These are phyloP conservation scores for Heliornis fulica DNA, from an alignment of 2,113 vertebrate species.

Conservation along the genomic window DNA sequence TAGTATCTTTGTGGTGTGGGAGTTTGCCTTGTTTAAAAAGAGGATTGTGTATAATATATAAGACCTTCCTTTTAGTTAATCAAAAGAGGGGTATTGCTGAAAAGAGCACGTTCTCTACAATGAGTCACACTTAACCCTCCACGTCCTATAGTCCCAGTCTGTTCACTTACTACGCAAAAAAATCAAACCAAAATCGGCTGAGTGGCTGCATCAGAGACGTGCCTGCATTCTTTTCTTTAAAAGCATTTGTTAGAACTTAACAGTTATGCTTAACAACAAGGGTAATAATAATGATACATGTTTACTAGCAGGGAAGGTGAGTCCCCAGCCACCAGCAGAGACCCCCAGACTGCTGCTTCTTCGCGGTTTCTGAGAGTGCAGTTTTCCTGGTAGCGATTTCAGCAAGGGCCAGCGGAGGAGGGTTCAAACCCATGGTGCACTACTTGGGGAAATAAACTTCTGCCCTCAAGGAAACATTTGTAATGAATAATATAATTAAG, in stretches of 20 bases:
- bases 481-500: neutral
- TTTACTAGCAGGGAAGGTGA: neutral
- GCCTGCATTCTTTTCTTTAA: neutral
- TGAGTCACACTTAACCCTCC: neutral
- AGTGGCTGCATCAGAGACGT: neutral
- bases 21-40: slow-evolving; percentile 70
- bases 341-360: rapidly evolving
- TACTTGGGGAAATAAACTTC: neutral
- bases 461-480: neutral
- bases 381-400: neutral
- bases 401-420: neutral
- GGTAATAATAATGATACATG: neutral
- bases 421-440: neutral
- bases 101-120: slow-evolving; percentile 7
- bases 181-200: neutral
- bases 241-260: neutral
- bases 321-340: neutral
- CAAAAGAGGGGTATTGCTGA: slow-evolving; percentile 9
- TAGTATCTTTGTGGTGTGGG: slow-evolving; percentile 73
- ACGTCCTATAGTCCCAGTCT: neutral
- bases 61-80: slow-evolving; percentile 34
- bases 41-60: slow-evolving; percentile 47
- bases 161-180: neutral
- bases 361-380: rapidly evolving
- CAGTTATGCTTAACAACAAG: neutral